Conservation (phyloP, 2,797 vertebrate genomes). For the Gila robusta region DNA sequence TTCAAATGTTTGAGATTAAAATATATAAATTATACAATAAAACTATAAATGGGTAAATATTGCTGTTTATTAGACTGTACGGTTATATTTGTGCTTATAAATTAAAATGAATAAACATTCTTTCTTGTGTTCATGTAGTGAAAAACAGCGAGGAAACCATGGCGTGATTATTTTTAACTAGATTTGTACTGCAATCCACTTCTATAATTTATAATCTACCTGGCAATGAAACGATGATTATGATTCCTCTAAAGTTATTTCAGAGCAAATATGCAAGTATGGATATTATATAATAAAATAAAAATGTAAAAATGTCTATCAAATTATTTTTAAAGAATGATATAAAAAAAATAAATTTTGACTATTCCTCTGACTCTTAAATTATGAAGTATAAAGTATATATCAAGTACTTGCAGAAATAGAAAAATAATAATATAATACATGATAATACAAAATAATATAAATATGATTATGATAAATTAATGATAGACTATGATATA, state of each 20-base stretch:
- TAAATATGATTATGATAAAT: too few species aligned
- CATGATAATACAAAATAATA: too few species aligned
- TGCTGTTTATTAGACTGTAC: neutral
- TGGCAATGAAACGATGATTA: neutral
- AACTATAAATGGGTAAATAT: neutral
- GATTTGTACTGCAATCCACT: neutral
- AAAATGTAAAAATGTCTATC: too few species aligned
- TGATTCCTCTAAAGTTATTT: neutral
- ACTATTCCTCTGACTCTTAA: neutral
- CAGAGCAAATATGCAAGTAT: neutral
- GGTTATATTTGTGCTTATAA: neutral
- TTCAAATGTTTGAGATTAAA: neutral
- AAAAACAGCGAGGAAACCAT: neutral
- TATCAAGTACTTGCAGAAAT: neutral
- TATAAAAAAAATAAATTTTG: neutral
- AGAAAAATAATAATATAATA: too few species aligned
- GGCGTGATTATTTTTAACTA: neutral
- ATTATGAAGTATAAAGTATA: neutral
- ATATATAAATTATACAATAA: neutral
- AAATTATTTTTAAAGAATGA: too few species aligned
- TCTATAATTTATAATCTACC: neutral
- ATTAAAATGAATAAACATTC: neutral
- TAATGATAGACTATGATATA: too few species aligned
- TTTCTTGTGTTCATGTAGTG: neutral
- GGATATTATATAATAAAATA: neutral